phyloP scores from a whole-genome alignment of 1,140 invertebrate genomes.

The Cydia strobilella region DNA sequence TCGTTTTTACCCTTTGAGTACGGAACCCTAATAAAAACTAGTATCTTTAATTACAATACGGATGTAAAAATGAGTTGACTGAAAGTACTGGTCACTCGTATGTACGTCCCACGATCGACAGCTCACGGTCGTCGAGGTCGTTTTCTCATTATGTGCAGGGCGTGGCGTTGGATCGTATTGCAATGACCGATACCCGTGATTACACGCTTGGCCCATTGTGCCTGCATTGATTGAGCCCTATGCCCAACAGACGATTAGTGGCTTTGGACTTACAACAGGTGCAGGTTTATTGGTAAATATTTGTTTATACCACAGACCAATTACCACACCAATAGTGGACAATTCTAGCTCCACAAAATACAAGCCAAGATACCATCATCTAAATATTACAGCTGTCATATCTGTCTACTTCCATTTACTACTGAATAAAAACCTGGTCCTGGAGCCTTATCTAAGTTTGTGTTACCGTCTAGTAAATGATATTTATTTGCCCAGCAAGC shows the following conservation, averaged over 20 bases:
- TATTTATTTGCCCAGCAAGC: too few species aligned
- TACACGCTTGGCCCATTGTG: not conserved
- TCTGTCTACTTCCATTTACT: too few species aligned
- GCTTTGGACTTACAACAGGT: conserved; percentile 3
- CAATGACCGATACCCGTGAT: conserved; percentile 12
- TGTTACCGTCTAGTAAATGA: too few species aligned
- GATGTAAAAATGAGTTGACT: conserved; percentile 29
- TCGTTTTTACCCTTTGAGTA: too few species aligned
- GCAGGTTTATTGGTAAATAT: not conserved
- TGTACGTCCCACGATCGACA: conserved; percentile 22
- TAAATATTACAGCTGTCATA: too few species aligned
- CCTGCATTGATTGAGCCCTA: not conserved
- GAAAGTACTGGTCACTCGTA: conserved; percentile 4
- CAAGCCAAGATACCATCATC: too few species aligned
- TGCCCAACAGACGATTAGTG: conserved; percentile 11
- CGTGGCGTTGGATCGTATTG: conserved; percentile 11
- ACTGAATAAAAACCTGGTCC: too few species aligned
- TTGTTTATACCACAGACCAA: not conserved
- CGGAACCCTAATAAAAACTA: conserved; percentile 18
- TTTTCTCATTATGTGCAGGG: conserved; percentile 11
- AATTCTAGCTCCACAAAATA: too few species aligned
- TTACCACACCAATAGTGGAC: not conserved
- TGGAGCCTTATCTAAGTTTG: not conserved
- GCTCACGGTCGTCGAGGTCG: conserved; percentile 19
- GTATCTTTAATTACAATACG: conserved; percentile 14